Base-by-base conservation (phyloP, 2,797 vertebrate genomes). In the Cossypha caffra region DNA sequence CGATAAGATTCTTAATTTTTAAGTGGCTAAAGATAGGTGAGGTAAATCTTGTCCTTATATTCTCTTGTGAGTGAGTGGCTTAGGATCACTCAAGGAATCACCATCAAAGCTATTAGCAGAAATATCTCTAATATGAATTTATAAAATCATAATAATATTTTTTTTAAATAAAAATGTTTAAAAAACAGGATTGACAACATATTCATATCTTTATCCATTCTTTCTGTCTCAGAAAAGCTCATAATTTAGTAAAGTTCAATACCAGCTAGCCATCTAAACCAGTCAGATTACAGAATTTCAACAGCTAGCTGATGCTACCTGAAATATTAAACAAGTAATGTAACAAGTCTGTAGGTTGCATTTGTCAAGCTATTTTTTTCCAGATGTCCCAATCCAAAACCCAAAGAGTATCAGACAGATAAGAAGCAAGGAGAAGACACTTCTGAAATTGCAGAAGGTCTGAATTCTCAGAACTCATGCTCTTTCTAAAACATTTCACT, bases 171-270 rank as follows among this genome's bases (percentile, higher is more conserved):
- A 48, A 54, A 75, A 28, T 47, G 2, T 25, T 74, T 48, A 4
- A n/a, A 48, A 59, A 62, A 9, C 9, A 42, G 1, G 19, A 48
- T 37, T 0, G 0, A 37, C 7, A 24, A 33, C 2, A 28, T 40
- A 78, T 42, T 75, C 7, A 42, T 50, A 47, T 14, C 3, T 75
- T 85, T 7, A 1, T 54, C 18, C 31, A 85, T 8, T n/a, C 5
- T 33, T 93, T 16, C 13, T 33, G 3, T 64, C 42, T 42, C 38
- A 72, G n/a, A 79, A 75, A 72, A 72, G 3, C 18, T 52, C 42
- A 29, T 48, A 29, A 50, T 50, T 81, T 62, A 77, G 13, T 58
- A 13, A 73, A 74, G 19, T 52, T 73, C 13, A 47, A 23, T 51
- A 55, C 5, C 13, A 92, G 21, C 3, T 31, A 87, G 15, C 2